Evolutionary conservation across 1,140 invertebrate species (phyloP), one percentile per base, ranked within the genome.

Genomic region (Harlomillsia oculata): DNA sequence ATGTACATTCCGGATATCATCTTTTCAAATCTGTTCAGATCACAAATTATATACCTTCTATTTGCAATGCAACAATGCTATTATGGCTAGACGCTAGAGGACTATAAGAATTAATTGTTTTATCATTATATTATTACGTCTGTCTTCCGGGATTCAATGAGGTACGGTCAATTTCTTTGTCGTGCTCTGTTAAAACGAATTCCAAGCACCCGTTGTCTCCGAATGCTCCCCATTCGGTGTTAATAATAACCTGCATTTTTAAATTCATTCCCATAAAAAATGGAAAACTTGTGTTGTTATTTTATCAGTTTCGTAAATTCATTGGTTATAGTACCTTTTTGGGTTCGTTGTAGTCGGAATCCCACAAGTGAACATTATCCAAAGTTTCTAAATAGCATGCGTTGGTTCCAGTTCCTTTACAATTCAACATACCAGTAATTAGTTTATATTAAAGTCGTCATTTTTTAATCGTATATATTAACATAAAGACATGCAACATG

Each of bases 1-100:
- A 94, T 80, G 69, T 92, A 96, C 84, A 92, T 92, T 23, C 91
- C 91, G 1, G 87, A 86, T 62, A 93, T 87, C 79, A 82, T 77
- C 66, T 83, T 83, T 68, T 83, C 82, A 68, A 83, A 82, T 72
- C 74, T 78, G 58, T 77, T 78, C n/a, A 75, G 78, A 64, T 72
- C 2, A 40, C 14, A 2, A 5, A 11, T 14, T 44, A 11, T 20
- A 11, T 43, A 18, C 2, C 21, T 43, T 2, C 37, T 16, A 5
- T 39, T 39, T 16, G 5, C 20, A 8, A 4, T 39, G 5, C 5
- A 39, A 5, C 5, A 39, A 39, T 16, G n/a, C n/a, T 39, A 16
- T 39, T 39, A n/a, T n/a, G n/a, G n/a, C n/a, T n/a, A n/a, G n/a
- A n/a, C n/a, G n/a, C n/a, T n/a, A n/a, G n/a, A n/a, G n/a, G n/a